A percentile compares a stretch with the other conserved stretches of the same genome.
Evolutionary conservation across 2,113 vertebrate species (phyloP).

Genomic region (Myiopsitta monachus): DNA sequence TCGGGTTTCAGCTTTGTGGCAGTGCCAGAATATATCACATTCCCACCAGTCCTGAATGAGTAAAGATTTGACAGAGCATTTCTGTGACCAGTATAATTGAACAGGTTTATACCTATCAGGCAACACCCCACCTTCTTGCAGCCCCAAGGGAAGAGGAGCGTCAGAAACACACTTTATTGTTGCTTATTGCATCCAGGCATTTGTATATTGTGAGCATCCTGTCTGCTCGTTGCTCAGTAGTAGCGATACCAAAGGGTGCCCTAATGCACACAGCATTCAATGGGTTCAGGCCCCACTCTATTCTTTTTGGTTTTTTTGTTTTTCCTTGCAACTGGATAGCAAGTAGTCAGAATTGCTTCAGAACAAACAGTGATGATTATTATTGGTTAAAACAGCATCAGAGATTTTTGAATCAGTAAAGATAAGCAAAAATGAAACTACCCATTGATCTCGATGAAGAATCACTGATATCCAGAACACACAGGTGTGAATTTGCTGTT

Average conservation of each 20-base stretch:
- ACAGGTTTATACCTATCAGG: not conserved
- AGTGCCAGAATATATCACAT: not conserved
- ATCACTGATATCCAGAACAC: not conserved
- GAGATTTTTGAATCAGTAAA: not conserved
- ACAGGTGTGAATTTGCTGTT: not conserved
- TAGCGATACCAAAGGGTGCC: not conserved
- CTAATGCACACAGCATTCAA: not conserved
- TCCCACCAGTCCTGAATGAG: not conserved
- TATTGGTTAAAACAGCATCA: not conserved
- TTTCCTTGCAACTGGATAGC: not conserved
- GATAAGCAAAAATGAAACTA: not conserved
- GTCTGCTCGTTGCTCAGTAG: not conserved
- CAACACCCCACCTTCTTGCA: not conserved
- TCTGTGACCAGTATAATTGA: not conserved
- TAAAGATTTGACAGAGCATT: not conserved
- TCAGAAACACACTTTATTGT: not conserved
- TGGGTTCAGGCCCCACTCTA: not conserved
- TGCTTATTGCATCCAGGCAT: not conserved
- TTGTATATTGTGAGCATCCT: not conserved
- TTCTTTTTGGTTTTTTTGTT: not conserved
- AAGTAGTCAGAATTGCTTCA: not conserved
- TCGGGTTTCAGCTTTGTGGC: not conserved
- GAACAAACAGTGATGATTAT: not conserved
- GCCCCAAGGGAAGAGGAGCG: not conserved
- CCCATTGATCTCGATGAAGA: not conserved